Evolutionary conservation across 2,888 invertebrate species (phyloP).

Genomic region (Marronus borbonicus): DNA sequence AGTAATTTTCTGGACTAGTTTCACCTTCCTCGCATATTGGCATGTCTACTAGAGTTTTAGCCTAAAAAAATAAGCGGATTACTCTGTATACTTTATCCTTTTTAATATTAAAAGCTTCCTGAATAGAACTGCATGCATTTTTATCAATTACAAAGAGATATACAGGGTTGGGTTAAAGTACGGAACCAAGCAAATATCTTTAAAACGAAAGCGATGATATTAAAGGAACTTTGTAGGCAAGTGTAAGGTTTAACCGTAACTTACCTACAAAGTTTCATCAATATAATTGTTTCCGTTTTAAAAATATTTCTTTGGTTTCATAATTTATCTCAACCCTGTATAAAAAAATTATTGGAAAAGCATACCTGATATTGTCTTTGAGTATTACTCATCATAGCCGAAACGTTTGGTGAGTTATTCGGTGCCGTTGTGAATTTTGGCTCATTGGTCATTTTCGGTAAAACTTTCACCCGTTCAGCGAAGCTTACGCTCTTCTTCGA

Average conservation of each 20-base stretch:
- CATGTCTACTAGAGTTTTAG: slow-evolving; percentile 75
- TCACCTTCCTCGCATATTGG: slow-evolving; percentile 79
- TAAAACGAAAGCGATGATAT: no score
- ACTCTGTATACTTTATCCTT: no score
- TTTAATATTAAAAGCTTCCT: no score
- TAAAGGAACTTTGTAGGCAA: no score
- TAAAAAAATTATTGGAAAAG: neutral
- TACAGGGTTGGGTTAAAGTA: no score
- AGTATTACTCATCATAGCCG: slow-evolving; percentile 71
- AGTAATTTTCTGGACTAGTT: slow-evolving; percentile 75
- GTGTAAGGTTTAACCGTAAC: no score
- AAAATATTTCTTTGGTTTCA: no score
- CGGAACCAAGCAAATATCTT: no score
- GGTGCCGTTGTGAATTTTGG: slow-evolving; percentile 72
- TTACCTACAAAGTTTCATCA: no score
- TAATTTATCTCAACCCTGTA: neutral
- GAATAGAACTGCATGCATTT: no score
- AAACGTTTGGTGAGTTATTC: slow-evolving; percentile 84
- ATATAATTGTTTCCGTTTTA: no score
- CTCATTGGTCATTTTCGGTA: slow-evolving; percentile 72
- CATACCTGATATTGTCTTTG: slow-evolving; percentile 76
- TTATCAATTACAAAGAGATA: no score
- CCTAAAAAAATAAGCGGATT: slow-evolving; percentile 53
- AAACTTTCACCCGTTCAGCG: slow-evolving; percentile 76
- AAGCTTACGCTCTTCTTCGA: slow-evolving; percentile 85